A percentile compares a stretch with the other conserved stretches of the same genome.
phyloP scores from a whole-genome alignment of 1,140 invertebrate genomes.

The Scaptomyza hsui region DNA sequence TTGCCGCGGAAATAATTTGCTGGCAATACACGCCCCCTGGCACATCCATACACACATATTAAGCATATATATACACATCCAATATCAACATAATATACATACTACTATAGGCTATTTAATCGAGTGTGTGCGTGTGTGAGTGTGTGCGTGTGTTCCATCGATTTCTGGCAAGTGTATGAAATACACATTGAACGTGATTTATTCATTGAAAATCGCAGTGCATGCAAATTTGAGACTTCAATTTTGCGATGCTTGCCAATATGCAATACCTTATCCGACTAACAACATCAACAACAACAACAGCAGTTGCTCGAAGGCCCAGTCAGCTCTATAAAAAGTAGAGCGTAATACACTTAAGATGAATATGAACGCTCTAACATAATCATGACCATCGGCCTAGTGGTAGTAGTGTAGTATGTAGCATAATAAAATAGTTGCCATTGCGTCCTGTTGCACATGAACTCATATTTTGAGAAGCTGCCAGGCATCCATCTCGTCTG shows the following conservation, averaged over 20 bases:
- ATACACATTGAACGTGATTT: conserved; percentile 67
- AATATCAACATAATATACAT: conserved; percentile 11
- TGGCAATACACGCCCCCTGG: conserved; percentile 31
- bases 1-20: conserved; percentile 58
- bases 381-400: background rate
- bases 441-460: conserved; percentile 14
- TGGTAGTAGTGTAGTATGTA: no score
- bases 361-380: conserved; percentile 6
- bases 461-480: conserved; percentile 16
- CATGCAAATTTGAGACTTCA: conserved; percentile 61
- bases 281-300: conserved; percentile 9
- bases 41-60: conserved; percentile 3
- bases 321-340: background rate
- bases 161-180: conserved; percentile 58
- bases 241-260: conserved; percentile 22
- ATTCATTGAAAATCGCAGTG: conserved; percentile 66
- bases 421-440: conserved; percentile 26
- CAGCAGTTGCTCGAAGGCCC: background rate
- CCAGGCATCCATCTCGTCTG: background rate
- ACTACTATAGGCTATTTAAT: conserved; percentile 7
- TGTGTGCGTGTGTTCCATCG: conserved; percentile 53
- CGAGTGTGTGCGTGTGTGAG: conserved; percentile 1
- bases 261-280: background rate
- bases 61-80: background rate
- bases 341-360: background rate